These are phyloP conservation scores for Poecilia velifera DNA, from an alignment of 2,797 vertebrate genomes.

Conservation along the genomic window DNA sequence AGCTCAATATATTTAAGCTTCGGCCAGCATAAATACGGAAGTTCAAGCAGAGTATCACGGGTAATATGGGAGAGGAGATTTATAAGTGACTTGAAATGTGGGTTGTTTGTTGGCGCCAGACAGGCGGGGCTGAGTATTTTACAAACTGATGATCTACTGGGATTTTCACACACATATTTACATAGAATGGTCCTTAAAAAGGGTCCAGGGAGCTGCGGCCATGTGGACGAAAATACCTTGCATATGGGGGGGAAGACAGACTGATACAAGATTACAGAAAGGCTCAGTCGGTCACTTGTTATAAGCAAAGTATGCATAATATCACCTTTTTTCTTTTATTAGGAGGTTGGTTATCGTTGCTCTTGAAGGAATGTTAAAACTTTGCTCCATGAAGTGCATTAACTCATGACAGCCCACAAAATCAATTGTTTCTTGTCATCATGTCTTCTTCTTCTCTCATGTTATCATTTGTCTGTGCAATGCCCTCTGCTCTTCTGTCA, in stretches of 20 bases:
- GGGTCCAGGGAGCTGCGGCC: not conserved
- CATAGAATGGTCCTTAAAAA: not conserved
- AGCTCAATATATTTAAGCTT: not conserved
- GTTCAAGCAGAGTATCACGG: not conserved
- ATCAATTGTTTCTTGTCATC: too few relatives aligned
- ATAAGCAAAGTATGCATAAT: not conserved
- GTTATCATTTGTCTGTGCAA: too few relatives aligned
- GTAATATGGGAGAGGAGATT: not conserved
- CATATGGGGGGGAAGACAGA: not conserved
- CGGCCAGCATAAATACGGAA: not conserved
- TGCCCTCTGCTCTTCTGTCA: too few relatives aligned
- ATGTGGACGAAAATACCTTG: not conserved
- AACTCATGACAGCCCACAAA: too few relatives aligned
- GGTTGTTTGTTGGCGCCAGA: not conserved
- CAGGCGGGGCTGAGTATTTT: not conserved
- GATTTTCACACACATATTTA: not conserved
- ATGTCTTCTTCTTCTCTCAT: too few relatives aligned
- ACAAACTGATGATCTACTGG: not conserved
- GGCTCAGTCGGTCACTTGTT: not conserved
- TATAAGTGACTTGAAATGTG: not conserved
- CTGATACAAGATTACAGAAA: not conserved
- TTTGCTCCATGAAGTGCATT: too few relatives aligned
- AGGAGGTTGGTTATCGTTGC: too few relatives aligned
- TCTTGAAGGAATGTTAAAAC: too few relatives aligned
- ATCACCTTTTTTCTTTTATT: not conserved